These are phyloP conservation scores for Norana najaformis DNA, from an alignment of 2,888 invertebrate genomes.

Conservation along the genomic window DNA sequence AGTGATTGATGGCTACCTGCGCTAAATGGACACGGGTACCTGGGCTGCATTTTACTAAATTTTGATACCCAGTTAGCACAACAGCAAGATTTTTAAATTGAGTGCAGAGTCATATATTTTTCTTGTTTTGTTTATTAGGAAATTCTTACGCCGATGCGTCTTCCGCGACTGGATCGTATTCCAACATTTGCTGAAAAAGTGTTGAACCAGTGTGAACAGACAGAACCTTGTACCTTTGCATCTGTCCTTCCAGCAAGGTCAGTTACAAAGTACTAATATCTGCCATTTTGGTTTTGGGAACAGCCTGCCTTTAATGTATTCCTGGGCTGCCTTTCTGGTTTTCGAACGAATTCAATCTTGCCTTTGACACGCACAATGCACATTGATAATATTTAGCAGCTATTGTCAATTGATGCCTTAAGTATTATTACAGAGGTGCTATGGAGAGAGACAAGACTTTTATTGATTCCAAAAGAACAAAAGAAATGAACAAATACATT, in stretches of 20 bases:
- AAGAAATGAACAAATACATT: too few species aligned
- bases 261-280: background rate
- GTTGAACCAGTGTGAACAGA: conserved; percentile 38
- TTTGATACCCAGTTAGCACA: too few species aligned
- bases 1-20: too few species aligned
- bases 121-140: conserved; percentile 19
- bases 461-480: too few species aligned
- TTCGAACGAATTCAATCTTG: background rate
- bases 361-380: background rate
- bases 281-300: background rate
- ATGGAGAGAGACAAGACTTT: too few species aligned
- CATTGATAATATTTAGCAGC: background rate
- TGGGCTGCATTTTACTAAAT: too few species aligned
- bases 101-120: background rate
- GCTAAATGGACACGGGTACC: too few species aligned
- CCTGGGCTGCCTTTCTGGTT: background rate
- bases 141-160: conserved; percentile 33
- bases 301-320: background rate
- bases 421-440: background rate
- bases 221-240: conserved; percentile 29
- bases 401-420: too few species aligned
- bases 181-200: conserved; percentile 37
- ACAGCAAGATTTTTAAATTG: background rate
- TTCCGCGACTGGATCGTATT: conserved; percentile 25
- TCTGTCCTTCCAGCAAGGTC: conserved; percentile 36